These are phyloP conservation scores for Apogon hyalosoma DNA, from an alignment of 2,797 vertebrate genomes.

Conservation along the genomic window DNA sequence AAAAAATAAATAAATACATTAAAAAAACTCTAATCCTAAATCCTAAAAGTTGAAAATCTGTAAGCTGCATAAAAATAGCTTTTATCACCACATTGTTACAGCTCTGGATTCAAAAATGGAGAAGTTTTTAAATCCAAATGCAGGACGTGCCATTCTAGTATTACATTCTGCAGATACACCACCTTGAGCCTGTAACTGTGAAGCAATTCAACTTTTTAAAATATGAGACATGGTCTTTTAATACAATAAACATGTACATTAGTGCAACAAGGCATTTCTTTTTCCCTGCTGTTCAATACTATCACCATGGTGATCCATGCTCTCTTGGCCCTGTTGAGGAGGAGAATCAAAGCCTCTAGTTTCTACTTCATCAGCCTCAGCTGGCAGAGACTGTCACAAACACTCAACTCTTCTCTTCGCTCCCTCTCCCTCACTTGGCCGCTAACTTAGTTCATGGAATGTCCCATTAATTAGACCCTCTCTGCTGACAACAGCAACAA, in stretches of 20 bases:
- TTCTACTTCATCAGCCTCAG: slow-evolving; percentile 55
- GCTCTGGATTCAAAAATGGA: slow-evolving; percentile 10
- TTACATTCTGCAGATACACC: slow-evolving; percentile 10
- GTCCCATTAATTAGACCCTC: slow-evolving; percentile 74
- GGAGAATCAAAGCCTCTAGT: slow-evolving; percentile 57
- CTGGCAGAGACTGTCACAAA: slow-evolving; percentile 61
- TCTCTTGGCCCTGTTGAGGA: slow-evolving; percentile 52
- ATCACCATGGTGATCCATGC: slow-evolving; percentile 67
- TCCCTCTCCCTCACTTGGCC: slow-evolving; percentile 43
- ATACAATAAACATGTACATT: slow-evolving; percentile 54
- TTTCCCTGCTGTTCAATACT: slow-evolving; percentile 33
- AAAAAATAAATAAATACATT: too few species aligned
- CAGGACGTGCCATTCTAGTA: neutral
- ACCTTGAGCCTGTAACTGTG: slow-evolving; percentile 26
- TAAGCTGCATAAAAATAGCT: neutral
- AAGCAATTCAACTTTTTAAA: slow-evolving; percentile 33
- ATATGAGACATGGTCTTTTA: slow-evolving; percentile 23
- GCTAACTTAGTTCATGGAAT: slow-evolving; percentile 70
- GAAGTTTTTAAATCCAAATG: slow-evolving; percentile 14
- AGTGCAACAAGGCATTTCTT: slow-evolving; percentile 44
- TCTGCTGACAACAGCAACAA: slow-evolving; percentile 45
- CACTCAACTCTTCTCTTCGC: slow-evolving; percentile 47
- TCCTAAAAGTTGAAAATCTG: too few species aligned
- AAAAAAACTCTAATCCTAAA: neutral
- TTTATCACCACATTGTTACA: neutral